A percentile compares a stretch with the other conserved stretches of the same genome.
Conservation (phyloP, 2,888 invertebrate genomes). For the Catonia carolina region DNA sequence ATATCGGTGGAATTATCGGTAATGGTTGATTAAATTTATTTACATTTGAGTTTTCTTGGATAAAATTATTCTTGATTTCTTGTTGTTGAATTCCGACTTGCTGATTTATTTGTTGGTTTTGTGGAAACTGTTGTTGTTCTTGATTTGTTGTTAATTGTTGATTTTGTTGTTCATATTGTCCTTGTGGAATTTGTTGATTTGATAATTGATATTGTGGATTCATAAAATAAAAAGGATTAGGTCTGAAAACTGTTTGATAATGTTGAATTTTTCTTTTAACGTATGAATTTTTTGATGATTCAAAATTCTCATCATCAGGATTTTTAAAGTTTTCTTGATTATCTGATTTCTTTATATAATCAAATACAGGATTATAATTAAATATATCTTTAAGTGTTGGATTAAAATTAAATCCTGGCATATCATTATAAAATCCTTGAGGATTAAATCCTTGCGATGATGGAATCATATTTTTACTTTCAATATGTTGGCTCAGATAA, state of each 20-base stretch:
- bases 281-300: neutral
- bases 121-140: neutral
- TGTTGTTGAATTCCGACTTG: neutral
- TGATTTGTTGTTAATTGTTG: neutral
- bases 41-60: neutral
- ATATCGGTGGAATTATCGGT: too few species aligned
- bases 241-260: slow-evolving; percentile 21
- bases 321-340: neutral
- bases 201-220: neutral
- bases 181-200: slow-evolving; percentile 2
- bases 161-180: too few species aligned
- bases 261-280: slow-evolving; percentile 22
- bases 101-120: neutral
- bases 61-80: neutral
- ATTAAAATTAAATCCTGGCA: neutral
- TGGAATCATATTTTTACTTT: too few species aligned
- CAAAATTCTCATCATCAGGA: slow-evolving; percentile 1
- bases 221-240: slow-evolving; percentile 1
- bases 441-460: too few species aligned
- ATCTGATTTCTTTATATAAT: neutral
- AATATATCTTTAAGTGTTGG: slow-evolving; percentile 6
- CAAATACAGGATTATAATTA: slow-evolving; percentile 2
- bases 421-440: too few species aligned
- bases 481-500: too few species aligned
- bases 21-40: neutral